Evolutionary conservation across 2,113 vertebrate species (phyloP).

Genomic region (Lepidothrix coronata): DNA sequence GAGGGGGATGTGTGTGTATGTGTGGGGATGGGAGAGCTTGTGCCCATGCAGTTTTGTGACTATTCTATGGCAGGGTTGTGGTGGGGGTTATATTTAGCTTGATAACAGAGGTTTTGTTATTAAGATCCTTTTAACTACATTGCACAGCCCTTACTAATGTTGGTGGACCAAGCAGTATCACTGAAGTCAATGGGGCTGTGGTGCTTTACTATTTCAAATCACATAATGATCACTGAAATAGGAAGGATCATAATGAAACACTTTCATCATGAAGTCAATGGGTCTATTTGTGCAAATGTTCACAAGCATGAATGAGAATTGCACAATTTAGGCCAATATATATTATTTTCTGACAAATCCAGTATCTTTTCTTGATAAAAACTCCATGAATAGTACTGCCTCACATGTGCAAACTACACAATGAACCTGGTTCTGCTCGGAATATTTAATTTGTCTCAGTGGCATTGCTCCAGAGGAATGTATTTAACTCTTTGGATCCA

Average conservation of each 20-base stretch:
- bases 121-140: conserved; percentile 25
- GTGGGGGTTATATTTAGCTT: conserved; percentile 24
- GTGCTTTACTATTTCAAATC: conserved; percentile 48
- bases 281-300: conserved; percentile 40
- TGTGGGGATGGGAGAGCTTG: neutral
- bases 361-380: conserved; percentile 31
- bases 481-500: conserved; percentile 28
- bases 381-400: conserved; percentile 14
- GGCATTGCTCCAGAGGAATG: neutral
- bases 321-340: neutral
- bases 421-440: conserved; percentile 41
- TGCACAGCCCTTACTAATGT: conserved; percentile 31
- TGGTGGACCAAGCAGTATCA: conserved; percentile 22
- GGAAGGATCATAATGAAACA: conserved; percentile 28
- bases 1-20: neutral
- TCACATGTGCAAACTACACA: conserved; percentile 27
- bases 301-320: conserved; percentile 45
- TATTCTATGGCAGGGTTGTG: neutral
- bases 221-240: conserved; percentile 50
- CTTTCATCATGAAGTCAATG: conserved; percentile 45
- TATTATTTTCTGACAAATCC: conserved; percentile 34
- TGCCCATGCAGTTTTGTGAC: neutral
- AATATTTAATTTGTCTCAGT: conserved; percentile 41
- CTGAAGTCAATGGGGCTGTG: conserved; percentile 32
- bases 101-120: conserved; percentile 46